phyloP scores from a whole-genome alignment of 2,797 vertebrate genomes.

The Okamejei kenojei region DNA sequence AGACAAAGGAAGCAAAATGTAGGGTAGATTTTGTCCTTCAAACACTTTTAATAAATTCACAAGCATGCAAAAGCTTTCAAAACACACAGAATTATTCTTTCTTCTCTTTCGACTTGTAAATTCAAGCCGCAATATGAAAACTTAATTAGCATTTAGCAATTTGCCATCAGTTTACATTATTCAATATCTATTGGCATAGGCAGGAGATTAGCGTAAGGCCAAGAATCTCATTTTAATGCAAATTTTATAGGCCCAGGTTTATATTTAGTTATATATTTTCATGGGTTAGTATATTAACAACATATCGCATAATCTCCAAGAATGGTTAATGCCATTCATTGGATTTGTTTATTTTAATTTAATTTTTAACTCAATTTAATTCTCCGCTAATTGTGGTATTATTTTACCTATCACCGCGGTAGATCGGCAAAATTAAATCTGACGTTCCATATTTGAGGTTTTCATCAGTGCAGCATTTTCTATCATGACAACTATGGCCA shows the following conservation, averaged over 20 bases:
- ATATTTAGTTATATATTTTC: constrained; percentile 10
- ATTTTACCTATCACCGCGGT: background rate
- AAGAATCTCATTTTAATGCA: constrained; percentile 36
- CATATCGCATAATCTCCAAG: background rate
- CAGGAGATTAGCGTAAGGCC: constrained; percentile 28
- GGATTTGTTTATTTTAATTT: background rate
- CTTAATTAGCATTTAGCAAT: constrained; percentile 37
- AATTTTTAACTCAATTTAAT: constrained; percentile 8
- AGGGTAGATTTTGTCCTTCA: background rate
- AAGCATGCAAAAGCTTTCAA: constrained; percentile 23
- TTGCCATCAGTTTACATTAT: constrained; percentile 31
- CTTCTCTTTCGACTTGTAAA: constrained; percentile 29
- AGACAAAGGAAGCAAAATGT: background rate
- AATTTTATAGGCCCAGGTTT: constrained; percentile 10
- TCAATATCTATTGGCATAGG: constrained; percentile 34
- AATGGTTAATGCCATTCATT: background rate
- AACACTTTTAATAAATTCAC: constrained; percentile 35
- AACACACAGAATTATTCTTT: background rate
- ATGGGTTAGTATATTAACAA: constrained; percentile 24
- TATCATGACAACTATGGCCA: background rate
- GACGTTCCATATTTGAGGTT: background rate
- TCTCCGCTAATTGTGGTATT: background rate
- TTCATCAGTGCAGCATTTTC: background rate
- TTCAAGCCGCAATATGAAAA: constrained; percentile 25
- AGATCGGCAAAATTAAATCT: background rate